Evolutionary conservation across 2,113 vertebrate genomes (phyloP).

Genomic region (Damaliscus lunatus): DNA sequence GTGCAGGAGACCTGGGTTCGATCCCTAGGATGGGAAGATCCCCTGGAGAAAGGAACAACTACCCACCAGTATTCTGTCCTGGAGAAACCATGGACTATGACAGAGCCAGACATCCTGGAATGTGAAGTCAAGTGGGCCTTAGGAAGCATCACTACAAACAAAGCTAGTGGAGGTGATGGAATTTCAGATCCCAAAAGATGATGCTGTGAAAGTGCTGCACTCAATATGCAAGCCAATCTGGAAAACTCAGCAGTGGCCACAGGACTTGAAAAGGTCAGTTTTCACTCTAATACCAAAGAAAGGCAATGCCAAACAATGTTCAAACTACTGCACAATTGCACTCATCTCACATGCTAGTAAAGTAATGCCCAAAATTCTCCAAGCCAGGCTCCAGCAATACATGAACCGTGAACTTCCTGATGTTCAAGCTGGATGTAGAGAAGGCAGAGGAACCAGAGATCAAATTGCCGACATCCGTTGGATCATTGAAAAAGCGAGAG

Average conservation of each 20-base stretch:
- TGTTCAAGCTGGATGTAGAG: neutral
- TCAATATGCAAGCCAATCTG: neutral
- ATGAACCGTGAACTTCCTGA: neutral
- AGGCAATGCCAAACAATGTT: neutral
- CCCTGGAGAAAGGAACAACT: neutral
- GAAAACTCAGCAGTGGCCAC: neutral
- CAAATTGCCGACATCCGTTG: neutral
- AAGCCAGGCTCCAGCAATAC: neutral
- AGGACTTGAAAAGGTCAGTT: neutral
- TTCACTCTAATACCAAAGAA: neutral
- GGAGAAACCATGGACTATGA: neutral
- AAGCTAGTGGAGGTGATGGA: neutral
- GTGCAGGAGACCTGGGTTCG: neutral
- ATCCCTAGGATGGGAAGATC: neutral
- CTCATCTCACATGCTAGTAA: neutral
- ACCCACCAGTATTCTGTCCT: neutral
- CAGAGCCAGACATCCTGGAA: neutral
- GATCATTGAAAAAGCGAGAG: neutral
- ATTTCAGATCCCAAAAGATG: neutral
- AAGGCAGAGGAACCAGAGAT: neutral
- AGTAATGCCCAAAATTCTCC: neutral
- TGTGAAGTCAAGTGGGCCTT: neutral
- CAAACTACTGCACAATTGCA: neutral
- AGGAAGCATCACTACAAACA: neutral
- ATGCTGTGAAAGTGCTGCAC: neutral